These are phyloP conservation scores for Macroramphosus scolopax DNA, from an alignment of 2,797 vertebrate species.

Conservation along the genomic window DNA sequence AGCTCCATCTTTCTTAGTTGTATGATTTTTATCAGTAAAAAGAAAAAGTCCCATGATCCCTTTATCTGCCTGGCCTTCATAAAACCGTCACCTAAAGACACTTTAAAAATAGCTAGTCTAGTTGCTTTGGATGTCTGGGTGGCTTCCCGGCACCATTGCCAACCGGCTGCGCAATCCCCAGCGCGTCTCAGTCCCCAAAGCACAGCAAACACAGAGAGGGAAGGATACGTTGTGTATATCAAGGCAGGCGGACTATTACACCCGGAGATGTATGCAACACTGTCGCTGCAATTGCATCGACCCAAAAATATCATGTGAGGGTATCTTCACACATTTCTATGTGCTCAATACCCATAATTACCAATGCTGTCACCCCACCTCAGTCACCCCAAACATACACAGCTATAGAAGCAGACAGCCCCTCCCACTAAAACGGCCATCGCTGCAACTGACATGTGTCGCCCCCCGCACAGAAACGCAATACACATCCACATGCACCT, in stretches of 20 bases:
- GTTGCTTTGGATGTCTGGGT: slow-evolving; percentile 86
- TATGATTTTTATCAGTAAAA: slow-evolving; percentile 35
- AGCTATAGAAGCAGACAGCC: slow-evolving; percentile 69
- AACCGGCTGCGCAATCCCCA: slow-evolving; percentile 59
- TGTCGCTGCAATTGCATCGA: slow-evolving; percentile 1
- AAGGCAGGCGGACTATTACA: too few relatives aligned
- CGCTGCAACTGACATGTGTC: too few relatives aligned
- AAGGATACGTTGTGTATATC: too few relatives aligned
- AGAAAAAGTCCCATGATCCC: too few relatives aligned
- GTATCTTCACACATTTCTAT: slow-evolving; percentile 9
- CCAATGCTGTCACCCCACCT: too few relatives aligned
- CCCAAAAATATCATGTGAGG: neutral
- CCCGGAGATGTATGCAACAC: too few relatives aligned
- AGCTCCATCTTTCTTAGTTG: slow-evolving; percentile 13
- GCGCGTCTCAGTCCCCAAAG: slow-evolving; percentile 45
- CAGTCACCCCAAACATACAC: slow-evolving; percentile 68
- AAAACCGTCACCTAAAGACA: slow-evolving; percentile 82
- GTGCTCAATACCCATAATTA: too few relatives aligned
- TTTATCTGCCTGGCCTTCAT: slow-evolving; percentile 51
- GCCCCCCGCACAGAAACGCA: slow-evolving; percentile 53
- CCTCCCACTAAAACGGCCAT: too few relatives aligned
- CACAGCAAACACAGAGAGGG: slow-evolving; percentile 15
- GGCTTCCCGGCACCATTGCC: slow-evolving; percentile 79
- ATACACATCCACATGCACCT: slow-evolving; percentile 16
- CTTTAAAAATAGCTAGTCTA: slow-evolving; percentile 89